Evolutionary conservation across 2,888 invertebrate species (phyloP).

Genomic region (Megaustenia siamemsis): DNA sequence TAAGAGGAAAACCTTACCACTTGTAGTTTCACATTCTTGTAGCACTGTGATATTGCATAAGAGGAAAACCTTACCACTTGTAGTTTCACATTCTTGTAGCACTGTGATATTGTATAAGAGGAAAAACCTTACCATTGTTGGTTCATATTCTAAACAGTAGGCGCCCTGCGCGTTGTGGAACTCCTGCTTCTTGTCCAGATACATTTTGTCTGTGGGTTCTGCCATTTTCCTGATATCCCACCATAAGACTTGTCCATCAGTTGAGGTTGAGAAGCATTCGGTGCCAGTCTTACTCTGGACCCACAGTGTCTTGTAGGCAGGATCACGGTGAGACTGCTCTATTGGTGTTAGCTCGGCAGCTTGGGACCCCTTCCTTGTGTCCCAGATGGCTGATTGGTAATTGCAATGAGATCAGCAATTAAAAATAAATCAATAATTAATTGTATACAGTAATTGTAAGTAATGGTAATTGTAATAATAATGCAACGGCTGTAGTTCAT

Average conservation of each 20-base stretch:
- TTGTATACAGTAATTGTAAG: too few relatives aligned
- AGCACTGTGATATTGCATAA: too few relatives aligned
- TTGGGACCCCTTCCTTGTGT: slow-evolving; percentile 87
- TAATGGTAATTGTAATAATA: too few relatives aligned
- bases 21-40: too few relatives aligned
- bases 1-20: too few relatives aligned
- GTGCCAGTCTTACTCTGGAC: slow-evolving; percentile 95
- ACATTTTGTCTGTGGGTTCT: slow-evolving; percentile 86
- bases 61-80: too few relatives aligned
- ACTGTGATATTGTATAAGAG: background rate
- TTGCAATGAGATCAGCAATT: too few relatives aligned
- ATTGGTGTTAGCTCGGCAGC: slow-evolving; percentile 89
- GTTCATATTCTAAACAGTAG: slow-evolving; percentile 89
- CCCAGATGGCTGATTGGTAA: slow-evolving; percentile 80
- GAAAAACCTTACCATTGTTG: slow-evolving; percentile 84
- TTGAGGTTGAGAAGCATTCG: slow-evolving; percentile 95
- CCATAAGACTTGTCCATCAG: slow-evolving; percentile 91
- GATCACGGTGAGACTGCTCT: slow-evolving; percentile 92
- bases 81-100: too few relatives aligned
- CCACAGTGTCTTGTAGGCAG: slow-evolving; percentile 92
- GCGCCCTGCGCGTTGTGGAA: slow-evolving; percentile 86
- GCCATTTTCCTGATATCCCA: slow-evolving; percentile 90
- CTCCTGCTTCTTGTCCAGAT: slow-evolving; percentile 87
- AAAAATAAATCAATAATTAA: too few relatives aligned
- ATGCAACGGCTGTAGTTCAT: too few relatives aligned